These are phyloP conservation scores for Mactromeris polynyma DNA, from an alignment of 2,888 invertebrate species.

Conservation along the genomic window DNA sequence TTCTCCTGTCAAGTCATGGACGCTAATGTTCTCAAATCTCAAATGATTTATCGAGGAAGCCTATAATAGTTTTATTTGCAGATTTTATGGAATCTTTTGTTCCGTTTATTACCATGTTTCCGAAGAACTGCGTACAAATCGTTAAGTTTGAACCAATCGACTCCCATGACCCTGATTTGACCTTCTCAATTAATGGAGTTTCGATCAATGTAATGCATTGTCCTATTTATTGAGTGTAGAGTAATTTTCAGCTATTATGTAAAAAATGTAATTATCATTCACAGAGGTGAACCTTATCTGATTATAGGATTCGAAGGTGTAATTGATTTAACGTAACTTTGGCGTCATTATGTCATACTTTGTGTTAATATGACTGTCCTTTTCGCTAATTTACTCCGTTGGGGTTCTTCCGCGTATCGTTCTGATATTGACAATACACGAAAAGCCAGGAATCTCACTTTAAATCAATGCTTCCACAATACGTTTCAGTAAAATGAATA, in stretches of 20 bases:
- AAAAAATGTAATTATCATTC: conserved; percentile 24
- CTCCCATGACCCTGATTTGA: background rate
- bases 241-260: conserved; percentile 31
- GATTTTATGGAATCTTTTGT: conserved; percentile 17
- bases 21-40: background rate
- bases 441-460: background rate
- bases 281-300: background rate
- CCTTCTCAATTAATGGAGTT: background rate
- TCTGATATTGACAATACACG: background rate
- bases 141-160: background rate
- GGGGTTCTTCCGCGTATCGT: conserved; percentile 30
- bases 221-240: background rate
- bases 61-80: background rate
- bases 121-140: background rate
- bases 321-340: background rate
- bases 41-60: background rate
- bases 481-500: background rate
- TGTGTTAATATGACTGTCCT: background rate
- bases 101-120: background rate
- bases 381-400: conserved; percentile 32
- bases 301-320: background rate
- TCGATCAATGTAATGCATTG: conserved; percentile 18
- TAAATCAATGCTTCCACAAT: background rate
- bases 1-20: background rate
- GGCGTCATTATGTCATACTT: conserved; percentile 4